These are phyloP conservation scores for Dryobates pubescens DNA, from an alignment of 2,797 vertebrate species.

Conservation along the genomic window DNA sequence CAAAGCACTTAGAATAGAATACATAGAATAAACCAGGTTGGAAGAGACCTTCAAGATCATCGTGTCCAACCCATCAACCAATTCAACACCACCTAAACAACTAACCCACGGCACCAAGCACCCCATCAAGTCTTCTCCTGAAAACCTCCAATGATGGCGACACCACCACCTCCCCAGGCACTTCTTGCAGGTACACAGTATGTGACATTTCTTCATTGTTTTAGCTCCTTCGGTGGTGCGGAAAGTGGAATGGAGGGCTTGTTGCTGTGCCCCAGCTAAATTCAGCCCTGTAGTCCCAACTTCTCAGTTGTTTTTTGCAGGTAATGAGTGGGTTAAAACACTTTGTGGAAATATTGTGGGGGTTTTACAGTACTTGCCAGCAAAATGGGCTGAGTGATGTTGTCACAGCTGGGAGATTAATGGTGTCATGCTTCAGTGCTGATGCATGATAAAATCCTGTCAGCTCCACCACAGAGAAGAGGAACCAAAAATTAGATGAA, in stretches of 20 bases:
- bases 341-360: not conserved
- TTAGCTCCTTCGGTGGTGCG: not conserved
- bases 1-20: too few relatives aligned
- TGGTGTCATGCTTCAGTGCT: slow-evolving; percentile 1
- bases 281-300: not conserved
- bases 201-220: not conserved
- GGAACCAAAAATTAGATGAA: slow-evolving; percentile 31
- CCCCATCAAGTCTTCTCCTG: too few relatives aligned
- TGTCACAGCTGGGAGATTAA: slow-evolving; percentile 16
- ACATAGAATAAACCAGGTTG: too few relatives aligned
- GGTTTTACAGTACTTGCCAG: not conserved
- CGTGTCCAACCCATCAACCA: too few relatives aligned
- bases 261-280: not conserved
- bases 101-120: too few relatives aligned
- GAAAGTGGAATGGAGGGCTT: not conserved
- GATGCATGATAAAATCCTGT: slow-evolving; percentile 29
- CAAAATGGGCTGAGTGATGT: not conserved
- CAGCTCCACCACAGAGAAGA: not conserved
- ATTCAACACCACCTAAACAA: too few relatives aligned
- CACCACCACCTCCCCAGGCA: too few relatives aligned
- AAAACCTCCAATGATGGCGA: too few relatives aligned
- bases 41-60: too few relatives aligned
- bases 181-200: not conserved
- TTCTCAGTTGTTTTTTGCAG: not conserved
- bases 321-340: slow-evolving; percentile 16